phyloP scores from a whole-genome alignment of 2,888 invertebrate genomes.

The Drosophila monieri region DNA sequence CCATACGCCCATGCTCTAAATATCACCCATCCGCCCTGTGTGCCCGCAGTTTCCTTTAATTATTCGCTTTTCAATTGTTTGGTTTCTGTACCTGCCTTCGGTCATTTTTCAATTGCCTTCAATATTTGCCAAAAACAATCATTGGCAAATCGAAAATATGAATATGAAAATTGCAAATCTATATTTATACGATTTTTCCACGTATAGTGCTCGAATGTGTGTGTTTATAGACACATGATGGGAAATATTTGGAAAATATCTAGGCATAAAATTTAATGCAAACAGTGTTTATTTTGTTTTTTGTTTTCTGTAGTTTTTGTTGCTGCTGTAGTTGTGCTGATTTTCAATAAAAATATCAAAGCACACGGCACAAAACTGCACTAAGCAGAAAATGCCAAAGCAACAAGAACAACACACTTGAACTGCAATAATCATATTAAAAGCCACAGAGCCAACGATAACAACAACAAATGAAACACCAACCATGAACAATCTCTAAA shows the following conservation, averaged over 20 bases:
- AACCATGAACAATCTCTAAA: conserved; percentile 65
- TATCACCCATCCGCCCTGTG: conserved; percentile 27
- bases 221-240: conserved; percentile 9
- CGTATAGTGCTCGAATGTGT: neutral
- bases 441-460: conserved; percentile 59
- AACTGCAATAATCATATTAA: conserved; percentile 80
- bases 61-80: conserved; percentile 34
- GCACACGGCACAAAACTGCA: conserved; percentile 44
- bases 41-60: conserved; percentile 4
- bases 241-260: conserved; percentile 40
- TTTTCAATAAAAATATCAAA: conserved; percentile 72
- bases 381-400: conserved; percentile 14
- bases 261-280: conserved; percentile 45
- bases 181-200: conserved; percentile 12
- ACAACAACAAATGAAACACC: neutral
- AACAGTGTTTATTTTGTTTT: conserved; percentile 20
- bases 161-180: conserved; percentile 52
- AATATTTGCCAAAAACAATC: conserved; percentile 75
- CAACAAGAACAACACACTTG: conserved; percentile 52
- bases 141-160: conserved; percentile 54
- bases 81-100: conserved; percentile 45
- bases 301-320: conserved; percentile 44
- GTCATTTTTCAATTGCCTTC: conserved; percentile 67
- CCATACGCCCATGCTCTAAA: neutral
- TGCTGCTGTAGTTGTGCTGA: conserved; percentile 31